Percentiles rank a stretch among this genome's conserved stretches.
phyloP scores from a whole-genome alignment of 2,797 vertebrate species.

The Hippoglossus hippoglossus region DNA sequence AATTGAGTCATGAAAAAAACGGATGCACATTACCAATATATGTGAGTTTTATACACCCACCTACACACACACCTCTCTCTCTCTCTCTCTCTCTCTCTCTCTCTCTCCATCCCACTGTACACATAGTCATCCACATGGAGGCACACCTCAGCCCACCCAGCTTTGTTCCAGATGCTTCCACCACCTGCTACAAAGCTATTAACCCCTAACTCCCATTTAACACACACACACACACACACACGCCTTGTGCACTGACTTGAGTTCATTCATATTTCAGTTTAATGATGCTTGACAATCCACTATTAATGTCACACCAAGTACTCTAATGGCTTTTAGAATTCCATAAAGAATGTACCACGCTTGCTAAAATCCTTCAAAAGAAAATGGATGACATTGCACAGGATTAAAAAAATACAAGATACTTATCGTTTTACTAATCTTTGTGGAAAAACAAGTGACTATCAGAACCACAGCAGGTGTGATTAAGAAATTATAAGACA shows the following conservation, averaged over 20 bases:
- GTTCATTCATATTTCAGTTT: conserved; percentile 40
- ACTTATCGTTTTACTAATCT: neutral
- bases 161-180: conserved; percentile 45
- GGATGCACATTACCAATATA: neutral
- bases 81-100: neutral
- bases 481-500: conserved; percentile 13
- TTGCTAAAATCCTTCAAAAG: conserved; percentile 5
- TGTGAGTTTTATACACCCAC: neutral
- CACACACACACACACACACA: neutral
- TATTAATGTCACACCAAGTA: conserved; percentile 12
- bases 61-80: neutral
- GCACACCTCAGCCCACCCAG: conserved; percentile 25
- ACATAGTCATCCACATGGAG: conserved; percentile 6
- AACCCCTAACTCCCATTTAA: conserved; percentile 1
- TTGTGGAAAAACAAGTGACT: neutral
- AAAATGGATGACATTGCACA: neutral
- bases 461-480: neutral
- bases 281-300: conserved; percentile 40
- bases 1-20: neutral
- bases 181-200: conserved; percentile 43
- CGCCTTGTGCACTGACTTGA: neutral
- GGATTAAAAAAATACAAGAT: conserved; percentile 7
- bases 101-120: neutral
- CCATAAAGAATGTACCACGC: neutral
- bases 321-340: conserved; percentile 26